Conservation (phyloP, 2,797 vertebrate species). For the Molossus molossus region DNA sequence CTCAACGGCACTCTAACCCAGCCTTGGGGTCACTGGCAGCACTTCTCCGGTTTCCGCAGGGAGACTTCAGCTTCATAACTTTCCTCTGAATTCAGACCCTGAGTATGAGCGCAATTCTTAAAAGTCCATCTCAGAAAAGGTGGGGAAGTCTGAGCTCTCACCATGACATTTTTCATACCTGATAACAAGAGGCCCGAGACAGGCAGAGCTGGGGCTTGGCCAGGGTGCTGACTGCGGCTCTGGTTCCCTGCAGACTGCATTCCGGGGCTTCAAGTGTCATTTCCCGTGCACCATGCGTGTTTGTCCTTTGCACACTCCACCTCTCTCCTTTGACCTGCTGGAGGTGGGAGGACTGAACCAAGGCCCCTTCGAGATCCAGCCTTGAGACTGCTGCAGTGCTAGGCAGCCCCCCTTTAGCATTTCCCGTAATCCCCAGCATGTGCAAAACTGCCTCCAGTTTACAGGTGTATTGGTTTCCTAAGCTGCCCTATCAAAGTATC, state of each 20-base stretch:
- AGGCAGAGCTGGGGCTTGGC: not conserved
- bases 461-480: not conserved
- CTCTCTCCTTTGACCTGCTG: not conserved
- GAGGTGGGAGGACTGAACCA: not conserved
- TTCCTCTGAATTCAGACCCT: not conserved
- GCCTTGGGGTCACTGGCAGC: constrained; percentile 1
- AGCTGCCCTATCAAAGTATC: not conserved
- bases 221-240: not conserved
- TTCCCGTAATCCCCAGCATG: not conserved
- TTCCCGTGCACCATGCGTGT: constrained; percentile 44
- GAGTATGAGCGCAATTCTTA: not conserved
- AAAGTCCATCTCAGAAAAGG: not conserved
- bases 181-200: constrained; percentile 72
- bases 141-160: not conserved
- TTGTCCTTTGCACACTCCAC: constrained; percentile 61
- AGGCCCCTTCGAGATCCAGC: not conserved
- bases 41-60: not conserved
- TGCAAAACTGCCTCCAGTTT: accelerated
- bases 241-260: constrained; percentile 73
- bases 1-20: constrained; percentile 51
- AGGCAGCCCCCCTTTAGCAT: not conserved
- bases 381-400: not conserved
- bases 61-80: not conserved
- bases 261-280: constrained; percentile 62
- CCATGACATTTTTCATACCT: not conserved